Evolutionary conservation across 1,140 invertebrate genomes (phyloP).

Genomic region (Anadara kagoshimensis): DNA sequence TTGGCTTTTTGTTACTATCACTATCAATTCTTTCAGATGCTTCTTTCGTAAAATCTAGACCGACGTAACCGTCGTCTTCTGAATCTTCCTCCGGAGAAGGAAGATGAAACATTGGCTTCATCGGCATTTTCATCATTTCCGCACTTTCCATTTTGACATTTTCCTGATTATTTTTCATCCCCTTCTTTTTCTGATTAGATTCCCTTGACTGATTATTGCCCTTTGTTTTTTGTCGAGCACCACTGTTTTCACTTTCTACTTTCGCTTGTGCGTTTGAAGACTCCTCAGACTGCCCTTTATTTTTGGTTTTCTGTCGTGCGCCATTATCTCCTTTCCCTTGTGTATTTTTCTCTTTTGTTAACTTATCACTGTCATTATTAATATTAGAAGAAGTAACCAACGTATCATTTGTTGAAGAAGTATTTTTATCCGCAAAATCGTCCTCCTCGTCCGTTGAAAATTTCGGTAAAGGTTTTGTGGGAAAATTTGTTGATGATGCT

Average conservation of each 20-base stretch:
- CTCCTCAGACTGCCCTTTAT: background rate
- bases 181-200: background rate
- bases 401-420: no score
- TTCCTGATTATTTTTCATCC: background rate
- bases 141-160: background rate
- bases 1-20: no score
- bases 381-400: no score
- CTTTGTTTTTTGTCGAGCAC: background rate
- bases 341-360: no score
- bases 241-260: background rate
- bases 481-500: background rate
- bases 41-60: conserved; percentile 20
- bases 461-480: background rate
- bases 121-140: background rate
- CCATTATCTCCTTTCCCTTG: background rate
- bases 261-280: background rate
- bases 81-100: no score
- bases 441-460: background rate
- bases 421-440: no score
- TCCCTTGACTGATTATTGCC: background rate
- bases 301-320: no score
- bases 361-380: no score
- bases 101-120: background rate
- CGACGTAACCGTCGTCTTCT: conserved; percentile 37
- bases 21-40: background rate